These are phyloP conservation scores for Brachionichthys hirsutus DNA, from an alignment of 2,113 vertebrate genomes.

Conservation along the genomic window DNA sequence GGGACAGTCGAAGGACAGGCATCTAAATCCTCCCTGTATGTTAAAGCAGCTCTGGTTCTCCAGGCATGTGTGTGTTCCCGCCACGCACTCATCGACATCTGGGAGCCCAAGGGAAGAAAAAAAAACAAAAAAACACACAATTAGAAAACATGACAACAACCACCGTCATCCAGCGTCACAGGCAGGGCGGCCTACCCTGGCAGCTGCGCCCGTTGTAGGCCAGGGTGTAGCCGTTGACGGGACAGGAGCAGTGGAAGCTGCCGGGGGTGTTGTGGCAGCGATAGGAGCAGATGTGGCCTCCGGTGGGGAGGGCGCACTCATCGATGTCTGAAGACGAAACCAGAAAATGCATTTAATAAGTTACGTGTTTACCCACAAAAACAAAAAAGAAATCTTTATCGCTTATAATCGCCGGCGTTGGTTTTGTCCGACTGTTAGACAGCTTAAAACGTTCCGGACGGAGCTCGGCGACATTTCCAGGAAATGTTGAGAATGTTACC, in stretches of 20 bases:
- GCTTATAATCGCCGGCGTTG: too few relatives aligned
- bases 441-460: too few relatives aligned
- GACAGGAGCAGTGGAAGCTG: constrained; percentile 95
- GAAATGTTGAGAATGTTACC: too few relatives aligned
- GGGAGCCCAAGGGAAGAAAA: too few relatives aligned
- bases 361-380: too few relatives aligned
- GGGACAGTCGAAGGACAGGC: constrained; percentile 88
- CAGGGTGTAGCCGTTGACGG: constrained; percentile 83
- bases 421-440: too few relatives aligned
- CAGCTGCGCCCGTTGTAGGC: constrained; percentile 92
- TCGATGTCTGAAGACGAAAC: constrained; percentile 84
- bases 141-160: not conserved
- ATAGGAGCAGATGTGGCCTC: constrained; percentile 94
- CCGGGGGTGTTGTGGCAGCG: constrained; percentile 89
- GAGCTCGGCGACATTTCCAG: too few relatives aligned
- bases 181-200: constrained; percentile 81
- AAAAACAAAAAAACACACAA: not conserved
- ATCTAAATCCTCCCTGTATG: constrained; percentile 89
- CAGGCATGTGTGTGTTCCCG: constrained; percentile 88
- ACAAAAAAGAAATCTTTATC: too few relatives aligned
- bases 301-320: constrained; percentile 93
- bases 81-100: constrained; percentile 94
- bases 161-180: not conserved
- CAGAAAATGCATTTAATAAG: not conserved
- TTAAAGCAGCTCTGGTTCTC: constrained; percentile 94